Base-by-base conservation (phyloP, 1,140 invertebrate genomes). In the Drosophila takahashii region DNA sequence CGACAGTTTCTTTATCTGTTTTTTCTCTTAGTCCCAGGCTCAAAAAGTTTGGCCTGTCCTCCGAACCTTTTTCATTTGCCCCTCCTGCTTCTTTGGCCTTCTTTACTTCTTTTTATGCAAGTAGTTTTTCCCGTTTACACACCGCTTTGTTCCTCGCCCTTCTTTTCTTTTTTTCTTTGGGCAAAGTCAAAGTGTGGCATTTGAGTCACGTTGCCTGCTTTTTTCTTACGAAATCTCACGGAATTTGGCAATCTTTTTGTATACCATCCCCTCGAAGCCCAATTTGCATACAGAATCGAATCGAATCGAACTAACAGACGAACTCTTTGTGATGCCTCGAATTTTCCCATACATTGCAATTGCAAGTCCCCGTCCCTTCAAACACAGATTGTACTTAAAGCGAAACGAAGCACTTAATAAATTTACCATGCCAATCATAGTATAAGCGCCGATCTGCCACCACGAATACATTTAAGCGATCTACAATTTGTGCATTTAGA, bases 361-460 rank as follows among this genome's bases (percentile, higher is more conserved):
- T n/a, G 18, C 13, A n/a, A 18, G 4, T 44, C 26, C 48, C 29
- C 48, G 29, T 27, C 60, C 45, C 60, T 32, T 42, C 36, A 65
- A 37, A 64, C 45, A 79, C 60, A 60, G 80, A 76, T 84, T 83
- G 80, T 83, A 79, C 79, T 70, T 75, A 76, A 58, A 52, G 34
- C 27, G 71, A 58, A 66, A 79, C 71, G 52, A 75, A 79, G 79
- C 81, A 81, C 78, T 81, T 81, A 81, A 76, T 74, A 45, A 45
- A 54, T 57, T 22, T 54, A 44, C 42, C 37, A 62, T 52, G 52
- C 57, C 53, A 58, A 47, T 73, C 51, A 73, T 73, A 73, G 39
- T 39, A 15, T 75, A 75, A 75, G 72, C 60, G 50, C 51, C 50
- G 48, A 75, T 75, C 59, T 75, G 72, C 72, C 69, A 42, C 69